Conservation (phyloP, 2,797 vertebrate species). For the Syndactyla subalaris region DNA sequence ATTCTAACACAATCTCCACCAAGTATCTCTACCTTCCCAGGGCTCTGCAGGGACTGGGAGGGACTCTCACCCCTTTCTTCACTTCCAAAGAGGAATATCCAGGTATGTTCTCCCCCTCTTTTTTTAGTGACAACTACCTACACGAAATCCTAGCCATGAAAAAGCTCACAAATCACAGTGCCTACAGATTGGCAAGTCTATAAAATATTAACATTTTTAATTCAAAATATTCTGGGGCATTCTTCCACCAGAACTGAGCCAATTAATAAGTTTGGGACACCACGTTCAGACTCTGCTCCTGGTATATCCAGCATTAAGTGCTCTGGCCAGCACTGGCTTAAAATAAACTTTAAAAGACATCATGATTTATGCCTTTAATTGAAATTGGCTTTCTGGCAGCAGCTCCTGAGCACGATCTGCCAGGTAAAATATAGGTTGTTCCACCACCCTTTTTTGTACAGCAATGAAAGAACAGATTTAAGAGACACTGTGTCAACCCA, state of each 20-base stretch:
- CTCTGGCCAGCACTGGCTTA: neutral
- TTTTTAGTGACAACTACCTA: neutral
- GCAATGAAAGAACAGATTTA: neutral
- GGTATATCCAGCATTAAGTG: neutral
- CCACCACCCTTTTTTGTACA: neutral
- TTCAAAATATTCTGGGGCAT: neutral
- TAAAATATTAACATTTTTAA: neutral
- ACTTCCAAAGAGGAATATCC: neutral
- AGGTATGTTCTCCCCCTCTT: neutral
- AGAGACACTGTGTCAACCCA: neutral
- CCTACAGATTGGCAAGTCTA: neutral
- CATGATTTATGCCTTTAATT: neutral
- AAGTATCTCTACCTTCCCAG: neutral
- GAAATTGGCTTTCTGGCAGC: neutral
- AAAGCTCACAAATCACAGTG: neutral
- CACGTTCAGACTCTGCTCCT: neutral
- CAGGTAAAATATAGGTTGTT: neutral
- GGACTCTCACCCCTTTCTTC: neutral
- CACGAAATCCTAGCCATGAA: neutral
- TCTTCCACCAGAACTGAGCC: neutral
- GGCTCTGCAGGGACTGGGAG: neutral
- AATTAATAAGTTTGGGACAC: neutral
- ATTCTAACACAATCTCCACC: neutral
- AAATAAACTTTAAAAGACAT: neutral
- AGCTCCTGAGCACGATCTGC: neutral